phyloP scores from a whole-genome alignment of 2,797 vertebrate species.

The Micromesistius poutassou region DNA sequence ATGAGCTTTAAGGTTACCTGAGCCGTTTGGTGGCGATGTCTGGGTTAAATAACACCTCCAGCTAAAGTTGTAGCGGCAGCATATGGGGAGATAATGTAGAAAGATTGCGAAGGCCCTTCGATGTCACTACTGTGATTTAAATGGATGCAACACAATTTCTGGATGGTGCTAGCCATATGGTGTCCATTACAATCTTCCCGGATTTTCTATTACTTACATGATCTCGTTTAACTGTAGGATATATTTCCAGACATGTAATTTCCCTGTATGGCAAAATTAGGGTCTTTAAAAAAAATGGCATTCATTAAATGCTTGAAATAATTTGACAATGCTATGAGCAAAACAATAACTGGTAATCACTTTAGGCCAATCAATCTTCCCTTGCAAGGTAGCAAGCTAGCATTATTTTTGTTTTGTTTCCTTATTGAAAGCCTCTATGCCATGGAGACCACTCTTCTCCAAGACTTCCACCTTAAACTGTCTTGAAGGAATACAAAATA shows the following conservation, averaged over 20 bases:
- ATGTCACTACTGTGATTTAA: conserved; percentile 39
- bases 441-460: not conserved
- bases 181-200: not conserved
- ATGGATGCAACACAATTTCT: conserved; percentile 20
- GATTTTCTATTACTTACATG: not conserved
- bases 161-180: conserved; percentile 21
- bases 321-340: not conserved
- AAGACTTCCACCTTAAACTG: not conserved
- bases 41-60: conserved; percentile 21
- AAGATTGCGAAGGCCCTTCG: conserved; percentile 16
- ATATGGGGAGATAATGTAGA: conserved; percentile 22
- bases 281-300: not conserved
- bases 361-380: not conserved
- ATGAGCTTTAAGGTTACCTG: conserved; percentile 51
- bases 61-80: not conserved
- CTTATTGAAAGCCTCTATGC: not conserved
- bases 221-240: not conserved
- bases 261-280: not conserved
- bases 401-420: not conserved
- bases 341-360: not conserved
- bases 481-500: not conserved
- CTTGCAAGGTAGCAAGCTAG: not conserved
- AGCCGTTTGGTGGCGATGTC: conserved; percentile 49
- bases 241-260: conserved; percentile 1
- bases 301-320: not conserved